These are phyloP conservation scores for Hemithea aestivaria DNA, from an alignment of 2,888 invertebrate species.

Conservation along the genomic window DNA sequence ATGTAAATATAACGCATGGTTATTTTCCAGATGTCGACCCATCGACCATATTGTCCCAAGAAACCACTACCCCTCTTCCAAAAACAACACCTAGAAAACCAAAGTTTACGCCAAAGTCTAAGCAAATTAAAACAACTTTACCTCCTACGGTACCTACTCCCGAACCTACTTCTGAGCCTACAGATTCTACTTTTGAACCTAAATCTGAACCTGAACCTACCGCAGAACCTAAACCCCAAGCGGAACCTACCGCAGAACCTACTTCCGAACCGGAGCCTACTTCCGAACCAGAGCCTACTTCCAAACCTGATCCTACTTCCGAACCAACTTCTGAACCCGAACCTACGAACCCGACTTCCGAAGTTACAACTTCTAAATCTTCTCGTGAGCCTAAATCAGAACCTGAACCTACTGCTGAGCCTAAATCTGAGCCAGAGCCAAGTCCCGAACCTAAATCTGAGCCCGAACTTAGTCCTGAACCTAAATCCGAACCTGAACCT, in stretches of 20 bases:
- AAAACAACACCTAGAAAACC: slow-evolving; percentile 28
- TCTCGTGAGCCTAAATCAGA: slow-evolving; percentile 48
- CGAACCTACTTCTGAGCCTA: slow-evolving; percentile 20
- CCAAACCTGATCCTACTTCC: slow-evolving; percentile 43
- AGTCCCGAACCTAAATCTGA: slow-evolving; percentile 28
- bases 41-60: slow-evolving; percentile 45
- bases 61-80: slow-evolving; percentile 33
- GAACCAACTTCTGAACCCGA: too few relatives aligned
- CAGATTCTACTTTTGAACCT: slow-evolving; percentile 54
- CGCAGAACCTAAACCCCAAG: slow-evolving; percentile 34
- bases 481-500: slow-evolving; percentile 19
- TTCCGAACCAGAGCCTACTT: slow-evolving; percentile 10
- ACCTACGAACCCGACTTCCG: slow-evolving; percentile 8
- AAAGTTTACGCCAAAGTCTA: slow-evolving; percentile 48
- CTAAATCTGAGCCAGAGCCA: slow-evolving; percentile 34
- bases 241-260: slow-evolving; percentile 50
- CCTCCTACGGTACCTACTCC: slow-evolving; percentile 31
- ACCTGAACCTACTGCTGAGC: slow-evolving; percentile 36
- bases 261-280: slow-evolving; percentile 35
- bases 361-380: too few relatives aligned
- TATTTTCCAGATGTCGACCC: slow-evolving; percentile 69
- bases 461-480: neutral
- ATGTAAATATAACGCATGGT: slow-evolving; percentile 66
- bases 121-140: slow-evolving; percentile 29
- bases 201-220: slow-evolving; percentile 43